Conservation (phyloP, 2,888 invertebrate genomes). For the Calliscelio sp. region DNA sequence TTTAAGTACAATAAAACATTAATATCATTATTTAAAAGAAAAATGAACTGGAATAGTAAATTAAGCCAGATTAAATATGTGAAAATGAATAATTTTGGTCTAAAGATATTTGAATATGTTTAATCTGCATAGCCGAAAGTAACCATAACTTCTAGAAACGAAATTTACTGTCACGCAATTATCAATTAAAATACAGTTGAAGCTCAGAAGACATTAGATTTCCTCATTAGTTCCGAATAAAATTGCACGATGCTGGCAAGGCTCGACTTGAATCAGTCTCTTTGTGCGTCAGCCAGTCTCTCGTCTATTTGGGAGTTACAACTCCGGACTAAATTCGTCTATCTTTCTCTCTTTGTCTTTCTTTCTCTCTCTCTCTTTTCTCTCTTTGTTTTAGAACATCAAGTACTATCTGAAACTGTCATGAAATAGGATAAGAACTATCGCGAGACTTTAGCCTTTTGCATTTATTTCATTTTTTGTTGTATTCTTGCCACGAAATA, state of each 20-base stretch:
- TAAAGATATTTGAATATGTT: too few species aligned
- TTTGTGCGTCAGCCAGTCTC: slow-evolving; percentile 7
- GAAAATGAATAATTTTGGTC: too few species aligned
- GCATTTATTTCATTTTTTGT: slow-evolving; percentile 17
- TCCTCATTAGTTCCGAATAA: slow-evolving; percentile 47
- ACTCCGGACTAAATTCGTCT: slow-evolving; percentile 15
- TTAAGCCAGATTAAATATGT: too few species aligned
- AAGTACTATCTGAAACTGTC: slow-evolving; percentile 29
- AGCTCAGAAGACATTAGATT: slow-evolving; percentile 36
- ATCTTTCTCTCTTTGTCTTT: too few species aligned
- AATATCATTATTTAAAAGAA: too few species aligned
- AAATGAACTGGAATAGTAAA: too few species aligned
- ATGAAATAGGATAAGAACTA: slow-evolving; percentile 40
- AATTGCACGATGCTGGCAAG: slow-evolving; percentile 28
- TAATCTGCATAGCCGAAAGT: neutral
- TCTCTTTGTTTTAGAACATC: too few species aligned
- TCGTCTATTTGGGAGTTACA: slow-evolving; percentile 41
- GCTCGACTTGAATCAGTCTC: slow-evolving; percentile 39
- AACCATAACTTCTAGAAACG: neutral
- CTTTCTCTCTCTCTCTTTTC: too few species aligned
- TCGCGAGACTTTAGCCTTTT: neutral
- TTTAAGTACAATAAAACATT: too few species aligned
- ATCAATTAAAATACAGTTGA: slow-evolving; percentile 36
- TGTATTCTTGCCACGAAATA: too few species aligned
- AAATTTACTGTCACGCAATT: neutral